Evolutionary conservation across 1,140 invertebrate species (phyloP), one percentile per base, ranked within the genome.

Genomic region (Orchestia grillus): DNA sequence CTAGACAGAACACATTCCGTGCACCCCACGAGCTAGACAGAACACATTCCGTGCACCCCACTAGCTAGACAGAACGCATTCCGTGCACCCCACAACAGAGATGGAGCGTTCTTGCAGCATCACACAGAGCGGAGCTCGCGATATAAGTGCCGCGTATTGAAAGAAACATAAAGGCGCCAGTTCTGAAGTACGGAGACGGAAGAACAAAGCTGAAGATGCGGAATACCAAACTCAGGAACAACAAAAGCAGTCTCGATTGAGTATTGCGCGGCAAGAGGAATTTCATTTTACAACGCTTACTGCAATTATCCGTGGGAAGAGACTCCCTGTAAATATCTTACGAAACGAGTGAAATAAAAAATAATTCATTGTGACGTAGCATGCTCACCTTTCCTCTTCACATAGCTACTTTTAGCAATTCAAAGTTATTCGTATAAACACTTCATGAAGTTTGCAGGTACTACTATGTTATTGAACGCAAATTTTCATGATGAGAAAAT

Each of bases 201-300:
- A 90, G 88, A 90, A 90, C 88, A 90, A 90, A 90, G 88, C n/a
- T 90, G 28, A 90, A 90, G 36, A 90, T 43, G 41, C 88, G 41
- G 88, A 90, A 44, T 90, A 90, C 43, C 88, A 36, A 90, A 90
- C 88, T 15, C 88, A 42, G n/a, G 88, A 44, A 90, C 88, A 16
- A 90, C 88, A 90, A 90, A 90, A 90, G 88, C 88, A 42, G 62
- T 44, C 88, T 11, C 4, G 88, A 42, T 90, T 41, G 88, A 90
- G 43, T 90, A 41, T 90, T 90, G 88, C 88, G 42, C 88, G 88
- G 41, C n/a, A 19, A 44, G 28, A 90, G 88, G 88, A 90, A 90
- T 90, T 90, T 90, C 62, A 41, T 90, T 90, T 44, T 90, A 16
- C 43, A 19, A 42, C 28, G 23, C 36, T 90, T 41, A 41, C 36